These are phyloP conservation scores for Antheraea mylitta DNA, from an alignment of 1,140 invertebrate species.

Conservation along the genomic window DNA sequence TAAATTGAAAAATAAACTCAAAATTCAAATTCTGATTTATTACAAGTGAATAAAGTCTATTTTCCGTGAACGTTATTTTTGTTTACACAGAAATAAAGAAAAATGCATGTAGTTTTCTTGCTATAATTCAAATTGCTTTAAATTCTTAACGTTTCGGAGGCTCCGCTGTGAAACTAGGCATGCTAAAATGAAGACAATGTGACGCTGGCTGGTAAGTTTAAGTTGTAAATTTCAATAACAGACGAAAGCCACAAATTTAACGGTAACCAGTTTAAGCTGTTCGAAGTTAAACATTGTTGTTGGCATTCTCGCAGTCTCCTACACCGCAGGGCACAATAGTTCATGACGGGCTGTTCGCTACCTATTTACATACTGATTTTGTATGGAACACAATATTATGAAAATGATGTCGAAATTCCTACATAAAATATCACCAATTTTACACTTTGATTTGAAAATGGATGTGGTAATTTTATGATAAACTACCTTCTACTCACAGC, in stretches of 20 bases:
- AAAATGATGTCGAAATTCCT: not conserved
- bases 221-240: conserved; percentile 73
- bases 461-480: not conserved
- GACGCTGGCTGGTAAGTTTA: conserved; percentile 47
- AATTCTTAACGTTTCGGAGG: conserved; percentile 8
- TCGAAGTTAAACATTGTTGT: conserved; percentile 33
- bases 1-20: no score
- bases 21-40: no score
- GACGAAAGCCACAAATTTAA: conserved; percentile 71
- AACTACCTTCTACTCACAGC: no score
- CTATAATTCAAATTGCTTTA: not conserved
- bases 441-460: not conserved
- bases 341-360: conserved; percentile 43
- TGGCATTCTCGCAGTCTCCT: not conserved
- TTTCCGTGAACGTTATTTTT: not conserved
- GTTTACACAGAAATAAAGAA: not conserved
- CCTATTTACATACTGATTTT: conserved; percentile 62
- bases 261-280: conserved; percentile 54
- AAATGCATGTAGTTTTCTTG: not conserved
- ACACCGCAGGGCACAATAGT: conserved; percentile 37
- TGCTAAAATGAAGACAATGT: conserved; percentile 32
- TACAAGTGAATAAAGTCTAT: not conserved
- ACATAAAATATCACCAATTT: not conserved
- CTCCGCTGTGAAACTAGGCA: conserved; percentile 5
- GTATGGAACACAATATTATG: conserved; percentile 10